phyloP scores from a whole-genome alignment of 2,797 vertebrate species.

The Poliocrania exsul region DNA sequence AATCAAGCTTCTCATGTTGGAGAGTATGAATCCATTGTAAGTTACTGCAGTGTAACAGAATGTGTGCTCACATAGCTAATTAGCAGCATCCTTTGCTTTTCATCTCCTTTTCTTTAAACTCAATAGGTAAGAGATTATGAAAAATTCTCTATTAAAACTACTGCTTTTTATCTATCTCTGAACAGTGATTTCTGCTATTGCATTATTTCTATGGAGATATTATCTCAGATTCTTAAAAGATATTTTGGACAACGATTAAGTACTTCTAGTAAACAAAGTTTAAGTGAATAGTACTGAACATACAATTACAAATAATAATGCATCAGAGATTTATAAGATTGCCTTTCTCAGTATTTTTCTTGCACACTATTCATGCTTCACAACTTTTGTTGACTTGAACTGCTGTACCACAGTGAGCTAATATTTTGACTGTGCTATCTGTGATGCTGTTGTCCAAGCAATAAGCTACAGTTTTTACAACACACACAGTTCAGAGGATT shows the following conservation, averaged over 20 bases:
- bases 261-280: not conserved
- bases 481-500: not conserved
- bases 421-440: not conserved
- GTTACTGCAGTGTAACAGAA: not conserved
- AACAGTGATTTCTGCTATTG: not conserved
- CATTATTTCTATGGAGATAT: not conserved
- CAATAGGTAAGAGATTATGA: not conserved
- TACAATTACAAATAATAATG: not conserved
- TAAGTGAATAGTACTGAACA: not conserved
- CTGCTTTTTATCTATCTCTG: not conserved
- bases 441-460: not conserved
- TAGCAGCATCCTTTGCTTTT: not conserved
- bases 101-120: not conserved
- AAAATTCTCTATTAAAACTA: not conserved
- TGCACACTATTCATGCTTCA: not conserved
- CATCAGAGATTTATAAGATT: not conserved
- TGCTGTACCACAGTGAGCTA: not conserved
- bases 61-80: not conserved
- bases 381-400: not conserved
- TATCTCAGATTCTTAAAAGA: not conserved
- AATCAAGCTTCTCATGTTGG: accelerated
- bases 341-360: not conserved
- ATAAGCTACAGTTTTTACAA: not conserved
- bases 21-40: not conserved
- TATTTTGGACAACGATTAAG: not conserved